Percentiles rank a stretch among this genome's conserved stretches.
phyloP scores from a whole-genome alignment of 2,113 vertebrate genomes.

The Psilopogon haemacephalus region DNA sequence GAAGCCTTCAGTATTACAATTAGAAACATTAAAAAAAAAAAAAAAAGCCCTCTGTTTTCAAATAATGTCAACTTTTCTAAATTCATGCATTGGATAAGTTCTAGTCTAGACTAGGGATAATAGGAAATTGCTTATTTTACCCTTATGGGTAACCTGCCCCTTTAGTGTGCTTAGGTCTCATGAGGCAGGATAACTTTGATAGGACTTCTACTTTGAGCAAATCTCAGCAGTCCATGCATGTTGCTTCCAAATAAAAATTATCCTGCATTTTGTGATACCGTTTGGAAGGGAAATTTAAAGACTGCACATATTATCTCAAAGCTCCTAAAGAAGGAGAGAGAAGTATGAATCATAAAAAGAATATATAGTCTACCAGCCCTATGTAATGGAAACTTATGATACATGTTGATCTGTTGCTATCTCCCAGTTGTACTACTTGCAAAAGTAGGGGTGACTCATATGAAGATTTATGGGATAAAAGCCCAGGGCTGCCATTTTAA shows the following conservation, averaged over 20 bases:
- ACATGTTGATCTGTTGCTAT: not conserved
- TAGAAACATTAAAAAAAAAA: not conserved
- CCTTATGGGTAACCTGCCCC: not conserved
- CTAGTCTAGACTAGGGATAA: not conserved
- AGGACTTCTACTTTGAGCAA: not conserved
- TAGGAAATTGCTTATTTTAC: not conserved
- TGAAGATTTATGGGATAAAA: not conserved
- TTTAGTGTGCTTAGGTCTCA: not conserved
- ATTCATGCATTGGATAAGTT: not conserved
- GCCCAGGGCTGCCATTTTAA: not conserved
- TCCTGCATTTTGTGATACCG: not conserved
- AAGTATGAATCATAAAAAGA: not conserved
- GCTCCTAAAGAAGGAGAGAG: not conserved
- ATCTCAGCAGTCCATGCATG: not conserved
- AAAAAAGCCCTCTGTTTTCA: not conserved
- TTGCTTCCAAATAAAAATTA: not conserved
- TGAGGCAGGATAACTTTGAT: not conserved
- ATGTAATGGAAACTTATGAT: not conserved
- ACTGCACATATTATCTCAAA: not conserved
- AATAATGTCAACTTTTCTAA: not conserved
- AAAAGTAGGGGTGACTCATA: not conserved
- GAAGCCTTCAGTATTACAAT: not conserved
- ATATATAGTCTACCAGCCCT: not conserved
- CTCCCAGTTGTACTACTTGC: not conserved
- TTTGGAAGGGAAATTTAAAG: not conserved